Evolutionary conservation across 1,140 invertebrate species (phyloP).

Genomic region (Orchestia grillus): DNA sequence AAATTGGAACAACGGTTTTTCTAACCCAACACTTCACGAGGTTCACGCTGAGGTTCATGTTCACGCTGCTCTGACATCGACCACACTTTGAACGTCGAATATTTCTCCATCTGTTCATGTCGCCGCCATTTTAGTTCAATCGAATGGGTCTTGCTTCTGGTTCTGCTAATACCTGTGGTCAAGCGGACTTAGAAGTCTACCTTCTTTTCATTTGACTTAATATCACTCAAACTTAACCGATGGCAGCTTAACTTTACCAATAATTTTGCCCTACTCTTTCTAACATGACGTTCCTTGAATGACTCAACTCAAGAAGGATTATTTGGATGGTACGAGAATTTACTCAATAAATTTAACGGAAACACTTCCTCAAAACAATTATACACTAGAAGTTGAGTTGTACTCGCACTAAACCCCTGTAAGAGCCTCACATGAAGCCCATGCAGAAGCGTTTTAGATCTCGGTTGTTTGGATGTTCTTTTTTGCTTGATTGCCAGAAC

Average conservation of each 20-base stretch:
- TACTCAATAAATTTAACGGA: not conserved
- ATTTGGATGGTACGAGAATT: not conserved
- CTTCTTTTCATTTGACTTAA: not conserved
- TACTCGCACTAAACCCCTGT: not conserved
- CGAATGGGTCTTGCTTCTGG: too few relatives aligned
- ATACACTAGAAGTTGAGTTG: not conserved
- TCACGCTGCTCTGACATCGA: too few relatives aligned
- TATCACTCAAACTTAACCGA: too few relatives aligned
- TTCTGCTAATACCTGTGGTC: not conserved
- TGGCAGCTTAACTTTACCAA: not conserved
- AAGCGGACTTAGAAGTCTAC: not conserved
- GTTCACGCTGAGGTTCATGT: too few relatives aligned
- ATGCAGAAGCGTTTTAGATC: not conserved
- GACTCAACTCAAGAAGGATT: not conserved
- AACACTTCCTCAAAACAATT: not conserved
- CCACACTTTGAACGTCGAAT: too few relatives aligned
- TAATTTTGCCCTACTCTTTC: not conserved
- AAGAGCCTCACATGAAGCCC: not conserved
- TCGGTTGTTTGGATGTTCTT: not conserved
- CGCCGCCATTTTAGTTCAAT: too few relatives aligned
- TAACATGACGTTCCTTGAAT: not conserved
- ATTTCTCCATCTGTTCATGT: too few relatives aligned
- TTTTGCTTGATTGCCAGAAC: not conserved
- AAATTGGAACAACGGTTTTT: too few relatives aligned
- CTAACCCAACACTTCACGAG: too few relatives aligned